Evolutionary conservation across 2,113 vertebrate species (phyloP).

Genomic region (Isurus oxyrinchus): DNA sequence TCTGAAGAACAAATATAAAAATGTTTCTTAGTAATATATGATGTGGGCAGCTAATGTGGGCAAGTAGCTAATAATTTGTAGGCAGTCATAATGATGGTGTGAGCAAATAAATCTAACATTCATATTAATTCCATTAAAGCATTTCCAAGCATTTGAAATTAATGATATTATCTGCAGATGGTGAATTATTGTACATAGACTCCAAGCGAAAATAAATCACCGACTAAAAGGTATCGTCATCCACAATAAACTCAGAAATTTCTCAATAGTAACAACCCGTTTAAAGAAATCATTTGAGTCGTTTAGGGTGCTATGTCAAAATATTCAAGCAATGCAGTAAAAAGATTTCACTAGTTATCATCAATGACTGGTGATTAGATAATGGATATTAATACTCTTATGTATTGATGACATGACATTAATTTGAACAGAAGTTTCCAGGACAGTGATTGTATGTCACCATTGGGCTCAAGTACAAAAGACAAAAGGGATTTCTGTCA

Average conservation of each 20-base stretch:
- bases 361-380: neutral
- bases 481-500: neutral
- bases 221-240: neutral
- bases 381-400: neutral
- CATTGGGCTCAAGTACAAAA: neutral
- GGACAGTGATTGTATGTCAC: neutral
- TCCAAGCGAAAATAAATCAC: slow-evolving; percentile 20
- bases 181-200: neutral
- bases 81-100: neutral
- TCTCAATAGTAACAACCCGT: neutral
- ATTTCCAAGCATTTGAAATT: neutral
- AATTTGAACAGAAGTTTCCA: neutral
- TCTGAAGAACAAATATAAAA: neutral
- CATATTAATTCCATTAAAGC: neutral
- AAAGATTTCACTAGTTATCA: neutral
- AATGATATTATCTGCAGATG: slow-evolving; percentile 18
- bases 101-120: neutral
- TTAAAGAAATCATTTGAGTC: slow-evolving; percentile 1
- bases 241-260: slow-evolving; percentile 4
- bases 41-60: neutral
- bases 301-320: neutral
- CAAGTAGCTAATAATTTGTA: neutral
- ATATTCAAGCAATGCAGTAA: neutral
- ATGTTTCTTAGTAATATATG: neutral
- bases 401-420: neutral